Percentiles rank a stretch among this genome's conserved stretches.
phyloP scores from a whole-genome alignment of 2,797 vertebrate genomes.

The Cheirogaleus major region DNA sequence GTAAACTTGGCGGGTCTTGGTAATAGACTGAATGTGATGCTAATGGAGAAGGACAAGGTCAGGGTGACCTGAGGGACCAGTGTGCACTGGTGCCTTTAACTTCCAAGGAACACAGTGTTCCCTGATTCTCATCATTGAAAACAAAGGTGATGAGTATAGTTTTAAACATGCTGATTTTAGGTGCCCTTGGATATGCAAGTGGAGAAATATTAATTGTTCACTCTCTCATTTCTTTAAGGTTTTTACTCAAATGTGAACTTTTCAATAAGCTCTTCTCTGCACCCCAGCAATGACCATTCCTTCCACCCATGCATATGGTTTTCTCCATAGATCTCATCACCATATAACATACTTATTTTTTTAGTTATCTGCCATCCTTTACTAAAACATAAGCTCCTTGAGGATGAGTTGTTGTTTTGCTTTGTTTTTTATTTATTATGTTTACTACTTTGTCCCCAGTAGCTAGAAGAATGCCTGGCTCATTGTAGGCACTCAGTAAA shows the following conservation, averaged over 20 bases:
- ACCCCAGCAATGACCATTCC: rapidly evolving
- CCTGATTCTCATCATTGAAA: neutral
- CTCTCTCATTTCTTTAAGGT: neutral
- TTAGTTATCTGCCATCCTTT: neutral
- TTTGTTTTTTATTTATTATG: neutral
- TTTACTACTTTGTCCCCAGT: neutral
- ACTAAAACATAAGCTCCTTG: neutral
- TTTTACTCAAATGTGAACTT: neutral
- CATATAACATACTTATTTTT: neutral
- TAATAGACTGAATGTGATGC: neutral
- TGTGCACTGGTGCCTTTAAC: neutral
- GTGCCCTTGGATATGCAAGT: neutral
- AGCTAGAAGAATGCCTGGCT: neutral
- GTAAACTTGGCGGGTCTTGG: neutral
- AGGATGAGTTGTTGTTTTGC: neutral
- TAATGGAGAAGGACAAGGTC: neutral
- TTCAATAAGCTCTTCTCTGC: neutral
- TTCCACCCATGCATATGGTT: neutral
- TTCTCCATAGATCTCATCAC: neutral
- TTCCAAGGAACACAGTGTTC: neutral
- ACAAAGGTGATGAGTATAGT: neutral
- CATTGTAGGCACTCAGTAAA: neutral
- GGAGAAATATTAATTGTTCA: neutral
- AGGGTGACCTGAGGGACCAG: neutral
- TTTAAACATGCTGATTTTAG: neutral